These are phyloP conservation scores for Parazoanthus darwini DNA, from an alignment of 92 coral and sea anemone genomes.

Conservation along the genomic window DNA sequence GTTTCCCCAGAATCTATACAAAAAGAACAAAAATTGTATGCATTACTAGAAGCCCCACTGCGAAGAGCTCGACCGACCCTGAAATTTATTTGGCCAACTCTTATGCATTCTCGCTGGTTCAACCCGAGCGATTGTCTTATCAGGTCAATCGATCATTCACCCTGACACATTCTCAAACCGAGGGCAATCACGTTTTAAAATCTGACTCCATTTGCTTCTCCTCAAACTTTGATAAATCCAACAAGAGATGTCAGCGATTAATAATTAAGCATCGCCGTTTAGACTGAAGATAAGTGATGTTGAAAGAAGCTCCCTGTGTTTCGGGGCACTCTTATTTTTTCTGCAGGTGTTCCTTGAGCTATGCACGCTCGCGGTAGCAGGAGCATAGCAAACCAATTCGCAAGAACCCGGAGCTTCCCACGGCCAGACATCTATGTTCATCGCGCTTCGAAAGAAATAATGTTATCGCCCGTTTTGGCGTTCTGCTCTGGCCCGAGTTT, in stretches of 20 bases:
- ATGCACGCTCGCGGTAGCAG: slow-evolving; percentile 2
- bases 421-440: slow-evolving; percentile 19
- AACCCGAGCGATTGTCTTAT: not conserved
- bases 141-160: slow-evolving; percentile 15
- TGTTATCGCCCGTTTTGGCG: slow-evolving; percentile 65
- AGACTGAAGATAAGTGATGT: slow-evolving; percentile 38
- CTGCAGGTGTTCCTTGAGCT: slow-evolving; percentile 35
- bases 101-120: not conserved
- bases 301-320: slow-evolving; percentile 27
- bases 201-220: slow-evolving; percentile 1
- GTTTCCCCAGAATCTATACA: not conserved
- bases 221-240: slow-evolving; percentile 29
- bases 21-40: not conserved
- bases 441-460: slow-evolving; percentile 7
- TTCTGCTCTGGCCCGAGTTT: slow-evolving; percentile 80
- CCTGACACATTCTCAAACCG: not conserved
- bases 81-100: not conserved
- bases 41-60: slow-evolving; percentile 15
- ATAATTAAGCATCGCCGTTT: slow-evolving; percentile 13
- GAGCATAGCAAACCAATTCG: not conserved
- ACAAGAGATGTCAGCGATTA: slow-evolving; percentile 8
- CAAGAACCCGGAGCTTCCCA: slow-evolving; percentile 11
- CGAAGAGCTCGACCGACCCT: not conserved
- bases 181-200: slow-evolving; percentile 19
- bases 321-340: not conserved